Evolutionary conservation across 30 jellyfish, hydroid and myxozoan species (phyloP), one percentile per base, ranked within the genome.

Genomic region (Turritopsis rubra): DNA sequence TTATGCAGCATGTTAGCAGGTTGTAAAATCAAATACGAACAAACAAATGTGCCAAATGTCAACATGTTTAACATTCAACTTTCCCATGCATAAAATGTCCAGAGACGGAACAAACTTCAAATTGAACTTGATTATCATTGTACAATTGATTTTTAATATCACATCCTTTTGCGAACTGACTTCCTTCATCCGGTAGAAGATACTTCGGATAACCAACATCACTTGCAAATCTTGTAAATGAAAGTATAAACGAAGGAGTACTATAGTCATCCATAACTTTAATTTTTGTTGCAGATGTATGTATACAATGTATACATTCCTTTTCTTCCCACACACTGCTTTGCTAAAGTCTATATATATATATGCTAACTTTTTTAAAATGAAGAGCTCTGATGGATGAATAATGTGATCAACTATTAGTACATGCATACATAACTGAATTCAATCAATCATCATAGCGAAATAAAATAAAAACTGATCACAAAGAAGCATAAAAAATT

Each of bases 1-100:
- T 19, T 77, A 1, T 77, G 85, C 18, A 66, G 85, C 22, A 60
- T 53, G 30, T 28, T 77, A 16, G 85, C 85, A 0, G 85, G 85
- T 3, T 77, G 85, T 66, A 77, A 26, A 29, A 77, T 60, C 28
- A 22, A 22, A 77, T 17, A 52, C 1, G 72, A 28, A 60, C 73
- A 25, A 29, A 23, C 72, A 52, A 22, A 26, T 77, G 85, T 52
- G 26, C 73, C 7, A 77, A 77, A 77, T 77, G 85, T 77, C 71
- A 29, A n/a, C 85, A 77, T 28, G 16, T 29, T 52, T 41, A 3
- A 3, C 13, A 3, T 41, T 13, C 9, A 41, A 5, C 13, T 41
- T 41, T n/a, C 60, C 60, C 60, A 41, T 41, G 60, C 60, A 41
- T 41, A 13, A 3, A 13, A 13, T 41, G 60, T 41, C 60, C 60